Percentiles rank a stretch among this genome's conserved stretches.
Evolutionary conservation across 2,888 invertebrate species (phyloP).

Genomic region (Melinaea menophilus): DNA sequence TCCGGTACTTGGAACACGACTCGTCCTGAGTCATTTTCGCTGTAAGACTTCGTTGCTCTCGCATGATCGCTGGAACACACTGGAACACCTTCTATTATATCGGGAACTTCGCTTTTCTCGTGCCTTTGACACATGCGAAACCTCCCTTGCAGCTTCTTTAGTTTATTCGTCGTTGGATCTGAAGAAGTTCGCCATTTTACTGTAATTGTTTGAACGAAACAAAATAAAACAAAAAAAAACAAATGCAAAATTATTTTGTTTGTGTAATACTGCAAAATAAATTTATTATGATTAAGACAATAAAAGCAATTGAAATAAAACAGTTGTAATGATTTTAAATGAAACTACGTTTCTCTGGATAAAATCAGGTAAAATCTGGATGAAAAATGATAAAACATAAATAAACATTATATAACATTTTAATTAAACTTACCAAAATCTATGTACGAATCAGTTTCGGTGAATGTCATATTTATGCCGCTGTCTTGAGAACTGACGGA

Average conservation of each 20-base stretch:
- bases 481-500: conserved; percentile 87
- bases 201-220: conserved; percentile 34
- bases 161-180: conserved; percentile 61
- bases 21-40: conserved; percentile 48
- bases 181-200: conserved; percentile 62
- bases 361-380: conserved; percentile 21
- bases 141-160: conserved; percentile 59
- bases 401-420: no score
- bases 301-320: no score
- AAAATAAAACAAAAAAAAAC: conserved; percentile 8
- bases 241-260: not conserved
- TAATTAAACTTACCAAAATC: conserved; percentile 59
- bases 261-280: conserved; percentile 3
- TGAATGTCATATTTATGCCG: conserved; percentile 85
- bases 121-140: conserved; percentile 64
- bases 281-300: conserved; percentile 8
- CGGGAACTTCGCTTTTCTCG: conserved; percentile 73
- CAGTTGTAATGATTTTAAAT: no score
- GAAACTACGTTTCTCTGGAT: conserved; percentile 8
- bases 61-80: conserved; percentile 64
- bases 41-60: conserved; percentile 50
- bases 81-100: conserved; percentile 74
- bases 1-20: conserved; percentile 63
- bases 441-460: conserved; percentile 80
- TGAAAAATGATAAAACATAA: not conserved